phyloP scores from a whole-genome alignment of 1,140 invertebrate species.

The Platorchestia sp. region DNA sequence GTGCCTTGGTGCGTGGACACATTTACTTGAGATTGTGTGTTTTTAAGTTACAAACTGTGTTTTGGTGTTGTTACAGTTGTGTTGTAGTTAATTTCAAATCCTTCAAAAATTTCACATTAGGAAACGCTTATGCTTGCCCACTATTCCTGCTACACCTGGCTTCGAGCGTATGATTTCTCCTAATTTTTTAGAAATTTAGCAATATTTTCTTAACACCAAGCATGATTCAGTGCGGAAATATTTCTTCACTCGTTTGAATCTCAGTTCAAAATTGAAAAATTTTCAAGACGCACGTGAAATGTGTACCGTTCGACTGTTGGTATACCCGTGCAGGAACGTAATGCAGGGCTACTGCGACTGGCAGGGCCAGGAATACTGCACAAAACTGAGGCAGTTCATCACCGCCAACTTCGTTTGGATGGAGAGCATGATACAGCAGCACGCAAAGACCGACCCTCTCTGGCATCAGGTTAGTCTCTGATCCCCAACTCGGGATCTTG shows the following conservation, averaged over 20 bases:
- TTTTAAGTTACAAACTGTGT: not conserved
- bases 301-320: no score
- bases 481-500: not conserved
- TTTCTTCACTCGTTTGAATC: no score
- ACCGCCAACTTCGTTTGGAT: constrained; percentile 5
- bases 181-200: no score
- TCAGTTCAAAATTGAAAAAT: no score
- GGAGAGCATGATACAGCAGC: not conserved
- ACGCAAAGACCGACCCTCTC: not conserved
- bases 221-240: no score
- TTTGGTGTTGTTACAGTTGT: not conserved
- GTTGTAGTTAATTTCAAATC: not conserved
- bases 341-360: constrained; percentile 50
- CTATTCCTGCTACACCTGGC: no score
- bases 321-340: constrained; percentile 24
- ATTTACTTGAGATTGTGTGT: no score
- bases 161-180: no score
- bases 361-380: constrained; percentile 13
- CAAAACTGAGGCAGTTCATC: constrained; percentile 12
- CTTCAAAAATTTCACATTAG: not conserved
- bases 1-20: no score
- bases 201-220: no score
- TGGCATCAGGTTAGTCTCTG: constrained; percentile 34
- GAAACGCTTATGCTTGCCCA: no score
- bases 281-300: no score